A percentile compares a stretch with the other conserved stretches of the same genome.
phyloP scores from a whole-genome alignment of 2,797 vertebrate genomes.

The Pipistrellus nathusii region DNA sequence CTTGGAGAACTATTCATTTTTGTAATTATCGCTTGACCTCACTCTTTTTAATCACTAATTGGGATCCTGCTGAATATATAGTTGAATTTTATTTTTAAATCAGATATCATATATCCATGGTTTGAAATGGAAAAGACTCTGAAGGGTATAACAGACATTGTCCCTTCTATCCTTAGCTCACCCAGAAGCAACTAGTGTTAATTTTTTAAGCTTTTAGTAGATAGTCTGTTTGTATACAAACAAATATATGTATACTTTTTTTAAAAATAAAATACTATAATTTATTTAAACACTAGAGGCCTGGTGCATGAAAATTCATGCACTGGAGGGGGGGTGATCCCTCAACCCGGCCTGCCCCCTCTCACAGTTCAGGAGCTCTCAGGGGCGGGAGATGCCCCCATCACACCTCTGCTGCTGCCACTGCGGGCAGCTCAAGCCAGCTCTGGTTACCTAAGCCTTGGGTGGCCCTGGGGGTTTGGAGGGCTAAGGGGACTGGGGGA shows the following conservation, averaged over 20 bases:
- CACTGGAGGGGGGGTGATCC: no score
- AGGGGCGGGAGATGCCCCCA: no score
- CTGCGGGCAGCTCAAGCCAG: no score
- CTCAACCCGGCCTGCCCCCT: no score
- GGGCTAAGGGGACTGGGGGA: no score
- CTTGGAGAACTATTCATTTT: constrained; percentile 34
- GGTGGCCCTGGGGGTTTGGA: no score
- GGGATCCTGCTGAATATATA: constrained; percentile 26
- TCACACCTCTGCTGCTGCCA: no score
- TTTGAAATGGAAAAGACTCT: constrained; percentile 47
- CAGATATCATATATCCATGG: not conserved
- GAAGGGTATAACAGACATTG: not conserved
- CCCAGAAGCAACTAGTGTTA: not conserved
- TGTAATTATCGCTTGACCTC: not conserved
- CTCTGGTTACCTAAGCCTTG: no score
- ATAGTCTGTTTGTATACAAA: not conserved
- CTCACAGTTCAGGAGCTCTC: no score
- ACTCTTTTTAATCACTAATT: constrained; percentile 11
- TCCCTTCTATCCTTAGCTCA: not conserved
- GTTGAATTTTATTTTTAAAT: constrained; percentile 17
- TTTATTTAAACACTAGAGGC: not conserved
- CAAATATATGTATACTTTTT: constrained; percentile 22
- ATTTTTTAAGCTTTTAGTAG: constrained; percentile 40
- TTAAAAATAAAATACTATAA: not conserved
- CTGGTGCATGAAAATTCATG: no score